phyloP scores from a whole-genome alignment of 2,888 invertebrate species.

The Orgyia antiqua region DNA sequence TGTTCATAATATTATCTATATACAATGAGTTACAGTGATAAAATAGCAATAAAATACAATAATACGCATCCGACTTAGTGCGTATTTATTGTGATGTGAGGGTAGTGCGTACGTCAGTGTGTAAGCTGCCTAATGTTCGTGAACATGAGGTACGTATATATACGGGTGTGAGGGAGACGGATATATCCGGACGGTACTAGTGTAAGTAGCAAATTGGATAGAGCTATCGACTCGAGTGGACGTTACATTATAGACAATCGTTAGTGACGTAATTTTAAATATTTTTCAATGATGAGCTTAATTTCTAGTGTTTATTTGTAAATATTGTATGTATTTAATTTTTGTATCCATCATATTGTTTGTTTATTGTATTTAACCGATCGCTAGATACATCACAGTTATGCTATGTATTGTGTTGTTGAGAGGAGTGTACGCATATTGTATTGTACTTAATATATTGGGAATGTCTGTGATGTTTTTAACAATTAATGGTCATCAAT shows the following conservation, averaged over 20 bases:
- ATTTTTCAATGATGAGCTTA: constrained; percentile 65
- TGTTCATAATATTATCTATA: no score
- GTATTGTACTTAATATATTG: constrained; percentile 34
- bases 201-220: constrained; percentile 43
- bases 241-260: constrained; percentile 26
- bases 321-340: constrained; percentile 67
- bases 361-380: constrained; percentile 18
- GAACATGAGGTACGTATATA: no score
- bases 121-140: background rate
- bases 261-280: constrained; percentile 54
- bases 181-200: constrained; percentile 20
- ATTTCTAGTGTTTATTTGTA: constrained; percentile 70
- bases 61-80: no score
- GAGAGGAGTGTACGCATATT: constrained; percentile 15
- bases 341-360: constrained; percentile 48
- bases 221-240: constrained; percentile 31
- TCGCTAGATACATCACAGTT: constrained; percentile 33
- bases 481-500: constrained; percentile 33
- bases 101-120: background rate
- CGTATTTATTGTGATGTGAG: no score
- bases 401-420: constrained; percentile 7
- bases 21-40: no score
- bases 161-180: constrained; percentile 10
- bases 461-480: constrained; percentile 44
- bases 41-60: no score